Percentiles rank a stretch among this genome's conserved stretches.
Evolutionary conservation across 2,797 vertebrate species (phyloP).

Genomic region (Alouatta caraya): DNA sequence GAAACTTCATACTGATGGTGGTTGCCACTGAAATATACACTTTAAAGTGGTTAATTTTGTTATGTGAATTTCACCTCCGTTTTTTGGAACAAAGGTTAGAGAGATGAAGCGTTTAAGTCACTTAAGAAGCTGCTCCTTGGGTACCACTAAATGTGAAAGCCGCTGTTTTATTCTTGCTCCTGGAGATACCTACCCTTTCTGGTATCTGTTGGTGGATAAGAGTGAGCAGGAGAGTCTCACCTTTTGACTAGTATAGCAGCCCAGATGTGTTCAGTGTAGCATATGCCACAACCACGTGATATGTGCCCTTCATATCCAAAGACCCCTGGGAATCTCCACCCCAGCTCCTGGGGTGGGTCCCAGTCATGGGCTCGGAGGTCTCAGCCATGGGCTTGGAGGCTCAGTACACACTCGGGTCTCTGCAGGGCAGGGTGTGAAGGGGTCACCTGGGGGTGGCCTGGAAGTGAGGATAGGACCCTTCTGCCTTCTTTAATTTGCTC

Average conservation of each 20-base stretch:
- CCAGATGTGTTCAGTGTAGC: no score
- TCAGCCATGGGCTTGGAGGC: neutral
- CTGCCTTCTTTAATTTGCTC: neutral
- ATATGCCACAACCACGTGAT: neutral
- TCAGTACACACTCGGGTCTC: neutral
- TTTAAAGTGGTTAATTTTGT: neutral
- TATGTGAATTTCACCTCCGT: neutral
- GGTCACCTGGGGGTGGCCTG: neutral
- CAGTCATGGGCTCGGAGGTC: neutral
- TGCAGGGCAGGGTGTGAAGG: neutral
- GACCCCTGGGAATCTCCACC: neutral
- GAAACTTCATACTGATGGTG: neutral
- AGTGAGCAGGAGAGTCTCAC: neutral
- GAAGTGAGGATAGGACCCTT: neutral
- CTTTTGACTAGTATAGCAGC: neutral
- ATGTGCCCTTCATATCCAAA: neutral
- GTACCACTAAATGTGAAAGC: neutral
- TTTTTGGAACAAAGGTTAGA: neutral
- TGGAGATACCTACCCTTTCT: neutral
- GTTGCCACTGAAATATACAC: neutral
- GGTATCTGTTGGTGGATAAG: neutral
- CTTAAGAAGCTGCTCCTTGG: neutral
- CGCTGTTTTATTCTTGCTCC: neutral
- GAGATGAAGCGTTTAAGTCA: neutral
- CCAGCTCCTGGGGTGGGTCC: neutral